Conservation (phyloP, 2,797 vertebrate species). For the Acanthurus tractus region DNA sequence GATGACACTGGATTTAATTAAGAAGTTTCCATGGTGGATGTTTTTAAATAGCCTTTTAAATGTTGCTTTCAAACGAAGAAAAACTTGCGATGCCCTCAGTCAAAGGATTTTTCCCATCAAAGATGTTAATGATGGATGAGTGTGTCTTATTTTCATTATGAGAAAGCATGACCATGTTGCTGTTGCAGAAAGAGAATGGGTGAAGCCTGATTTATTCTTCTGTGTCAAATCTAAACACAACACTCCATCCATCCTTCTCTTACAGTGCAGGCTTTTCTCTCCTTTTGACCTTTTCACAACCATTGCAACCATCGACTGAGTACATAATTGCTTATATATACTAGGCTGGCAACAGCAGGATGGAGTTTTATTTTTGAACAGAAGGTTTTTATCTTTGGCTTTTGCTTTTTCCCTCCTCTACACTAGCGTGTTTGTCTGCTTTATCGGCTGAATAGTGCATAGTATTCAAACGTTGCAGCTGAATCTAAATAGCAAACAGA, state of each 20-base stretch:
- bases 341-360: background rate
- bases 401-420: conserved; percentile 20
- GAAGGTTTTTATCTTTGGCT: conserved; percentile 1
- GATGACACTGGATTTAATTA: conserved; percentile 56
- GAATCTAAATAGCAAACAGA: conserved; percentile 42
- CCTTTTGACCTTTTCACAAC: conserved; percentile 16
- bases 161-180: conserved; percentile 25
- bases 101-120: conserved; percentile 8
- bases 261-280: background rate
- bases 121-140: conserved; percentile 8
- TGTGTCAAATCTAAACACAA: background rate
- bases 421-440: conserved; percentile 45
- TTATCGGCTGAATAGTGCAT: conserved; percentile 45
- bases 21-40: conserved; percentile 22
- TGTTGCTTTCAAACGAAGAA: conserved; percentile 6
- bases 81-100: background rate
- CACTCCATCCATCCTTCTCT: background rate
- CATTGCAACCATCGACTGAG: background rate
- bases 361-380: background rate
- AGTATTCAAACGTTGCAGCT: conserved; percentile 60
- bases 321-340: background rate
- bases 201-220: background rate
- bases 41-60: conserved; percentile 9
- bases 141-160: conserved; percentile 29
- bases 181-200: background rate